Evolutionary conservation across 1,140 invertebrate genomes (phyloP), one percentile per base, ranked within the genome.

Genomic region (Caenorhabditis briggsae): DNA sequence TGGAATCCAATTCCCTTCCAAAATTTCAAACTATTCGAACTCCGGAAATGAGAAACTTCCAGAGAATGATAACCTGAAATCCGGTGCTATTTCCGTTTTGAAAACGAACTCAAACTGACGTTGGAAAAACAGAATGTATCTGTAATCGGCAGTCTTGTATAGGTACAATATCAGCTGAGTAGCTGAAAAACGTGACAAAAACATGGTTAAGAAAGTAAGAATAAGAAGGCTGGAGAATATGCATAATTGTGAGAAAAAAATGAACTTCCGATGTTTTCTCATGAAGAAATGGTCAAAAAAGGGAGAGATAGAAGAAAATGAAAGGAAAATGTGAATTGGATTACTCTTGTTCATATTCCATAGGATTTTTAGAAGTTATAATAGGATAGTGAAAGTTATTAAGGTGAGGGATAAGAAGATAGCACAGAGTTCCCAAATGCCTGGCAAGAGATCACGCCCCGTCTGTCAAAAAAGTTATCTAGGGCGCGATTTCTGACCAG

Each of bases 171-270:
- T 58, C 56, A 58, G 16, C 56, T 58, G 56, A 58, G 20, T 20
- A 58, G 18, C n/a, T n/a, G 8, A 5, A n/a, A 58, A 58, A 58
- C 56, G 56, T 58, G 56, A 64, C 59, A 64, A 33, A 33, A 41
- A 64, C 59, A 41, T 25, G 59, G n/a, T n/a, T 59, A 11, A 33
- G 23, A 64, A n/a, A 33, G 59, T 16, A 33, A 12, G 16, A 64
- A 64, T 2, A 33, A 33, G 12, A 2, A 64, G 11, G 16, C 33
- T 33, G 33, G 33, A 33, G 33, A 64, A 64, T 74, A 46, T 74
- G 33, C 65, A 74, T 74, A 74, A 74, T 74, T 74, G 14, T 74
- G 43, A 16, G 65, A 48, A 74, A 74, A n/a, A 65, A 74, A 8
- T 16, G 65, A 74, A 74, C 65, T 46, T 65, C 61, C 56, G 33